Evolutionary conservation across 2,797 vertebrate species (phyloP).

Genomic region (Myotis findleyi): DNA sequence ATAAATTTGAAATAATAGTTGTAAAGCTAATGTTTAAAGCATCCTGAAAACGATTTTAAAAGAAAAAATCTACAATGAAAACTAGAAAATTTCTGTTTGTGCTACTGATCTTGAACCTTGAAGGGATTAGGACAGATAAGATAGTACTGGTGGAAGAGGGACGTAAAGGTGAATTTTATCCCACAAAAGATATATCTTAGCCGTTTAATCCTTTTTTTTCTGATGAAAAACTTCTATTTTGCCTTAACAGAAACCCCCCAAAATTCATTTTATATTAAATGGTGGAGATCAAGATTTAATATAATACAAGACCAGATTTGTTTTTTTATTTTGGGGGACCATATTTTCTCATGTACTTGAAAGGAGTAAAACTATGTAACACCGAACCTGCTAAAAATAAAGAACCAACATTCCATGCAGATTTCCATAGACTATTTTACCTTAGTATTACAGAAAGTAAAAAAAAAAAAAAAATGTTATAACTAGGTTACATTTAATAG

Average conservation of each 20-base stretch:
- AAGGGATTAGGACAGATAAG: neutral
- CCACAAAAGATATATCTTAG: neutral
- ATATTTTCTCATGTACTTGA: neutral
- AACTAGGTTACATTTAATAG: conserved; percentile 7
- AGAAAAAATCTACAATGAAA: conserved; percentile 36
- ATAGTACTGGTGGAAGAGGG: neutral
- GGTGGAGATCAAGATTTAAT: neutral
- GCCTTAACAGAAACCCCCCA: neutral
- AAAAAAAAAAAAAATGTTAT: neutral
- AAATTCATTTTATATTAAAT: conserved; percentile 20
- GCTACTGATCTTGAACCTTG: neutral
- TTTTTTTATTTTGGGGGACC: neutral
- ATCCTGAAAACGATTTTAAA: neutral
- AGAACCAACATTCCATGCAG: neutral
- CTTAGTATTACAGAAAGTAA: conserved; percentile 26
- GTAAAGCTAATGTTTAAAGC: neutral
- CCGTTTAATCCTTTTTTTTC: neutral
- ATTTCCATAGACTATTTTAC: conserved; percentile 45
- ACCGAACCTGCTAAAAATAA: neutral
- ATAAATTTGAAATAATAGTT: conserved; percentile 38
- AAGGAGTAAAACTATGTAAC: conserved; percentile 5
- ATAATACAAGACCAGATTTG: neutral
- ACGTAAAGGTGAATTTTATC: neutral
- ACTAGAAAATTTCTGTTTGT: neutral
- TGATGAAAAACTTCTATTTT: conserved; percentile 34